Evolutionary conservation across 2,888 invertebrate species (phyloP).

Genomic region (Galerucella calmariensis): DNA sequence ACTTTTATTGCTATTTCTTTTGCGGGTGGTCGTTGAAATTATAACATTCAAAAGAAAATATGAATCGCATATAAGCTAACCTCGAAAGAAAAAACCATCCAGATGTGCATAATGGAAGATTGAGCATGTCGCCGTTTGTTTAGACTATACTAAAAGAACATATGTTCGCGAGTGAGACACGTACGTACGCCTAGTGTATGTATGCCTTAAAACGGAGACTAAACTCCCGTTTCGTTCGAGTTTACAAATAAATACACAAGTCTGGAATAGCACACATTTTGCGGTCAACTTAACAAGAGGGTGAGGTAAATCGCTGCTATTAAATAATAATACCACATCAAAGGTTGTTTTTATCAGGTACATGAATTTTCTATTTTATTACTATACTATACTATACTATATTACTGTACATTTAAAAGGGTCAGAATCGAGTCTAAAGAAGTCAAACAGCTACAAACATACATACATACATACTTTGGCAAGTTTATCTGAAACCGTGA

Average conservation of each 20-base stretch:
- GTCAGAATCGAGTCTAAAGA: too few species aligned
- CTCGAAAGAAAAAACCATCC: slow-evolving; percentile 44
- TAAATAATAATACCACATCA: slow-evolving; percentile 36
- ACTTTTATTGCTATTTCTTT: slow-evolving; percentile 14
- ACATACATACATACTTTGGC: too few species aligned
- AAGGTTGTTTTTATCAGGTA: slow-evolving; percentile 29
- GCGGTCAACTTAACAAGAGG: slow-evolving; percentile 38
- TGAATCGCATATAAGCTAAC: slow-evolving; percentile 41
- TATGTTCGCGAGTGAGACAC: slow-evolving; percentile 44
- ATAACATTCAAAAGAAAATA: slow-evolving; percentile 44
- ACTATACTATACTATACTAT: too few species aligned
- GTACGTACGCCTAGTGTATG: slow-evolving; percentile 13
- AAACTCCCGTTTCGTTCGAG: slow-evolving; percentile 40
- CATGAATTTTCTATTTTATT: not conserved
- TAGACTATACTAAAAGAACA: slow-evolving; percentile 52
- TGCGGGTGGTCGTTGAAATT: slow-evolving; percentile 40
- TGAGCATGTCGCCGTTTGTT: slow-evolving; percentile 54
- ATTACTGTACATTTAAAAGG: too few species aligned
- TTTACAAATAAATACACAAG: slow-evolving; percentile 40
- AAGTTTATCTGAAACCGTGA: too few species aligned
- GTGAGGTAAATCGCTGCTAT: slow-evolving; percentile 12
- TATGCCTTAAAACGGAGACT: slow-evolving; percentile 39
- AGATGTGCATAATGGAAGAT: slow-evolving; percentile 51
- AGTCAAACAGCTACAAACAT: too few species aligned
- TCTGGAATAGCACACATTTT: slow-evolving; percentile 38